Evolutionary conservation across 2,797 vertebrate genomes (phyloP).

Genomic region (Ispidina picta): DNA sequence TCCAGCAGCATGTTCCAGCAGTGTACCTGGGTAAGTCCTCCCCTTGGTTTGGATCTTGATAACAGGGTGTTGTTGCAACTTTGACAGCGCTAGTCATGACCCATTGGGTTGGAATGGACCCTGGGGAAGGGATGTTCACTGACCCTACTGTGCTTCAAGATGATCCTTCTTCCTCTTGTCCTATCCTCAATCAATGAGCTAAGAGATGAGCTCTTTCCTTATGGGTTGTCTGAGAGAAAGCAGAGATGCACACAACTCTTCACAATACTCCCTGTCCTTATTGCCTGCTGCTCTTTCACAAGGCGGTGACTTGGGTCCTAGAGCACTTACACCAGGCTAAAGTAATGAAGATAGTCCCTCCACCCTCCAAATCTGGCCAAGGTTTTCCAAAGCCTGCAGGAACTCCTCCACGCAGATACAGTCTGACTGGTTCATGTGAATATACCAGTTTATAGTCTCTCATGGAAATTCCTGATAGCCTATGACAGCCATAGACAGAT

Average conservation of each 20-base stretch:
- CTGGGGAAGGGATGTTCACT: background rate
- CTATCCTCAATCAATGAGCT: background rate
- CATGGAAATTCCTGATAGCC: background rate
- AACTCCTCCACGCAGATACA: background rate
- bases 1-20: background rate
- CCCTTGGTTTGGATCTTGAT: background rate
- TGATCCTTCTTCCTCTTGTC: background rate
- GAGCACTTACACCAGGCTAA: background rate
- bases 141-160: background rate
- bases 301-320: background rate
- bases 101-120: background rate
- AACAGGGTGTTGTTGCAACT: background rate
- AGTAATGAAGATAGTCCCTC: background rate
- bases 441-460: background rate
- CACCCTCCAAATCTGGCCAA: background rate
- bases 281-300: fast-evolving
- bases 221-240: background rate
- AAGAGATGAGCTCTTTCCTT: background rate
- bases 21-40: background rate
- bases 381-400: background rate
- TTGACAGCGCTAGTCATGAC: fast-evolving
- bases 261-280: background rate
- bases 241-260: background rate
- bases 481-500: background rate
- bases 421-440: background rate